Percentiles rank a stretch among this genome's conserved stretches.
These are phyloP conservation scores for Mesitornis unicolor DNA, from an alignment of 2,113 vertebrate species.

Conservation along the genomic window DNA sequence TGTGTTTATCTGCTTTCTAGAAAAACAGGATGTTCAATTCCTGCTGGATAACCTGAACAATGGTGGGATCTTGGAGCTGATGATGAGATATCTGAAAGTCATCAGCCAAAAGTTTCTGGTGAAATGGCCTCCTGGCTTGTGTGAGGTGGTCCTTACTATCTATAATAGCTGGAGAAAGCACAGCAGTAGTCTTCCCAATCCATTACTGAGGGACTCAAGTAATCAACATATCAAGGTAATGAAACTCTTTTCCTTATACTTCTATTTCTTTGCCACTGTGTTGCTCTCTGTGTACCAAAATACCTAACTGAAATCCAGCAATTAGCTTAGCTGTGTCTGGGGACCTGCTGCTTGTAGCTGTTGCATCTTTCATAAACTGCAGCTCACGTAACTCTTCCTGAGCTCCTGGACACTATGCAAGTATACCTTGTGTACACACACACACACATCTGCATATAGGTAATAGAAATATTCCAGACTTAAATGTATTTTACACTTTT, in stretches of 20 bases:
- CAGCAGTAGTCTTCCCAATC: slow-evolving; percentile 91
- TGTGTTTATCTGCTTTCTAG: slow-evolving; percentile 64
- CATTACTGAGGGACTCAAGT: slow-evolving; percentile 88
- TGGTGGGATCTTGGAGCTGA: slow-evolving; percentile 90
- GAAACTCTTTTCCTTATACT: background rate
- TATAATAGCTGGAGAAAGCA: slow-evolving; percentile 91
- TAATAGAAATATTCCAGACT: background rate
- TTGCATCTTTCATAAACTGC: background rate
- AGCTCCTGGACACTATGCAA: background rate
- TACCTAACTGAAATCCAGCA: background rate
- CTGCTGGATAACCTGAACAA: slow-evolving; percentile 87
- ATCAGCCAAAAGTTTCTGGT: slow-evolving; percentile 88
- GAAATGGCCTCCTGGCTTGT: slow-evolving; percentile 88
- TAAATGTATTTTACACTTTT: background rate
- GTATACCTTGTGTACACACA: no score
- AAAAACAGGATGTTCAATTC: slow-evolving; percentile 91
- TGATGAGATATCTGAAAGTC: slow-evolving; percentile 91
- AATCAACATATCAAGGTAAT: slow-evolving; percentile 87
- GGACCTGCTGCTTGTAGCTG: background rate
- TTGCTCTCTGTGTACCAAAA: background rate
- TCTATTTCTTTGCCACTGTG: background rate
- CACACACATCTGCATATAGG: background rate
- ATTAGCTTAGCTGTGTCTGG: background rate
- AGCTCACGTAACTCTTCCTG: background rate
- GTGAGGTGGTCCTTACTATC: slow-evolving; percentile 85